These are phyloP conservation scores for Sprattus sprattus DNA, from an alignment of 2,113 vertebrate species.

Conservation along the genomic window DNA sequence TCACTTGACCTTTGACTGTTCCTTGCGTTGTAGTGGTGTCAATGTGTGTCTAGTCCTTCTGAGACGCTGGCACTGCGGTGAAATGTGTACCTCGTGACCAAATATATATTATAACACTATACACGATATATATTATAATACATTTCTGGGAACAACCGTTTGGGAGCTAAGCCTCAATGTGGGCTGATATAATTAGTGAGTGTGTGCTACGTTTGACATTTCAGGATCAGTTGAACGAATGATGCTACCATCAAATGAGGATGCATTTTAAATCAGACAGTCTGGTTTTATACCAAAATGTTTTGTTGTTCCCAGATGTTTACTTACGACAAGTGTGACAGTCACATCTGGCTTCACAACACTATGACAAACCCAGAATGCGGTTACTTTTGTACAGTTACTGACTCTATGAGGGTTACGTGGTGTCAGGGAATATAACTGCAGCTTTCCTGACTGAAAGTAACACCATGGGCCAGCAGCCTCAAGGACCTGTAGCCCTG, in stretches of 20 bases:
- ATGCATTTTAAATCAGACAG: not conserved
- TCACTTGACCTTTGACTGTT: not conserved
- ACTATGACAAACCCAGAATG: not conserved
- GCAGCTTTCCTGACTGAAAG: not conserved
- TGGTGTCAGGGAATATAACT: not conserved
- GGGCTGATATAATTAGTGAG: not conserved
- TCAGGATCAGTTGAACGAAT: not conserved
- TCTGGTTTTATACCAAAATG: not conserved
- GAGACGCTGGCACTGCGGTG: not conserved
- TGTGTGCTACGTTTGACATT: not conserved
- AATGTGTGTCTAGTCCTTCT: not conserved
- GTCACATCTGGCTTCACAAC: not conserved
- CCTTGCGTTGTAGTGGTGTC: not conserved
- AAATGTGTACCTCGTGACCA: not conserved
- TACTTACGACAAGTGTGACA: not conserved
- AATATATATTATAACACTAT: not conserved
- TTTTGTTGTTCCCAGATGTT: not conserved
- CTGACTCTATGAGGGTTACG: not conserved
- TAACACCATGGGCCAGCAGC: not conserved
- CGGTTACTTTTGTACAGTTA: not conserved
- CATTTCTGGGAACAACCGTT: not conserved
- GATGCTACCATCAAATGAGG: not conserved
- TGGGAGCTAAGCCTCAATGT: not conserved
- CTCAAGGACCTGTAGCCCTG: not conserved
- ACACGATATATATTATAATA: not conserved